These are phyloP conservation scores for Cheiracanthium punctorium DNA, from an alignment of 2,888 invertebrate species.

Conservation along the genomic window DNA sequence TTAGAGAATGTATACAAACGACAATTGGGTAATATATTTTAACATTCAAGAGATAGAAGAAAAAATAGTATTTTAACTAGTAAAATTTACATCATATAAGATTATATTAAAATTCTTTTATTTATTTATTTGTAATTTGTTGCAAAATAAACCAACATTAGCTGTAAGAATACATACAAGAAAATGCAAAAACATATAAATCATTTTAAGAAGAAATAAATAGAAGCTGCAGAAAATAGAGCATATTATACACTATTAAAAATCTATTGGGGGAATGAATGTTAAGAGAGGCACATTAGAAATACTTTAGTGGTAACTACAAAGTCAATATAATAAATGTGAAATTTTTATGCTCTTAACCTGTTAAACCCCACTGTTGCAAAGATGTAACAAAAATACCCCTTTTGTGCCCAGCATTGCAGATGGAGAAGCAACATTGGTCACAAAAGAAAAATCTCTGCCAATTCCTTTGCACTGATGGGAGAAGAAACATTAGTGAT, in stretches of 20 bases:
- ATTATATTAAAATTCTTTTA: conserved; percentile 24
- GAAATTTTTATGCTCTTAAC: no score
- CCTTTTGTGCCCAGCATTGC: no score
- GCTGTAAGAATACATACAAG: neutral
- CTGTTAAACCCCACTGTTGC: no score
- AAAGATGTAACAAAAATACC: no score
- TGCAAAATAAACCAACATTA: neutral
- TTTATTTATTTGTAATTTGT: neutral
- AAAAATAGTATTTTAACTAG: conserved; percentile 61
- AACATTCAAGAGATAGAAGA: conserved; percentile 42
- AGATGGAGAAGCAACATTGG: no score
- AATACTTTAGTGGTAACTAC: neutral
- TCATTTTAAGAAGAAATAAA: neutral
- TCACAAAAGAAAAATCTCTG: no score
- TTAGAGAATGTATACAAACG: conserved; percentile 64
- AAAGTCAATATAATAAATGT: neutral
- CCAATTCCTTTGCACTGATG: no score
- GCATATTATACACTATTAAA: neutral
- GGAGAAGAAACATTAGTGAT: no score
- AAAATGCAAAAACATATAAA: neutral
- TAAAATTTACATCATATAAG: conserved; percentile 48
- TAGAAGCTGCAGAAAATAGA: neutral
- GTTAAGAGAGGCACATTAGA: neutral
- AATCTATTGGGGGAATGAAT: neutral
- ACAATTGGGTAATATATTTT: conserved; percentile 46